Conservation (phyloP, 92 coral and sea anemone genomes). For the Zoanthus gigantus region DNA sequence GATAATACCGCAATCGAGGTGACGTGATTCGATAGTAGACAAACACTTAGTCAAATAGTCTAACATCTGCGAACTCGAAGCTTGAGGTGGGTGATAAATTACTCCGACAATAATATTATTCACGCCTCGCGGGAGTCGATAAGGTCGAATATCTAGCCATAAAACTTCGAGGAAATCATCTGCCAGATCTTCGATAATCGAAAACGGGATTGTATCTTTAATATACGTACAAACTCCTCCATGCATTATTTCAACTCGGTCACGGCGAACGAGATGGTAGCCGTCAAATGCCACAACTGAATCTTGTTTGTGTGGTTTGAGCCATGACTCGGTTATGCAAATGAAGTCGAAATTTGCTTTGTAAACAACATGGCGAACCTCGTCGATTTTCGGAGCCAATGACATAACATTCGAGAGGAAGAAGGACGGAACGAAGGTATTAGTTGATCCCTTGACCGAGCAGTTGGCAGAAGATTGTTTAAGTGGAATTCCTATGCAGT, state of each 20-base stretch:
- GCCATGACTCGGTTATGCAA: too few species aligned
- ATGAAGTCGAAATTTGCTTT: too few species aligned
- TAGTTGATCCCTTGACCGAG: background rate
- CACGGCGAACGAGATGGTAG: too few species aligned
- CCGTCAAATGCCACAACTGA: too few species aligned
- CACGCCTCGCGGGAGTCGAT: slow-evolving; percentile 4
- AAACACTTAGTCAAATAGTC: slow-evolving; percentile 9
- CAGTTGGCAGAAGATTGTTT: background rate
- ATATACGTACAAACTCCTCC: too few species aligned
- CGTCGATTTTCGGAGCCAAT: too few species aligned
- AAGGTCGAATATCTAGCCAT: slow-evolving; percentile 14
- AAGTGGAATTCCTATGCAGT: background rate
- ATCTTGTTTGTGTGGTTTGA: too few species aligned
- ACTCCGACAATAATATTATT: background rate
- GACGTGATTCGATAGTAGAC: slow-evolving; percentile 6
- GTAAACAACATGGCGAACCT: background rate
- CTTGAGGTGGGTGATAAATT: slow-evolving; percentile 15
- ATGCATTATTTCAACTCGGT: too few species aligned
- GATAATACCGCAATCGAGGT: background rate
- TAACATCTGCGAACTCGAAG: slow-evolving; percentile 16
- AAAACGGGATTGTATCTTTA: slow-evolving; percentile 10
- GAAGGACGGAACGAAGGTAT: background rate
- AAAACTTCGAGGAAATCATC: slow-evolving; percentile 24
- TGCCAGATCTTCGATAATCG: slow-evolving; percentile 21
- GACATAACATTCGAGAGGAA: background rate